These are phyloP conservation scores for Drosophila cracens DNA, from an alignment of 2,888 invertebrate species.

Conservation along the genomic window DNA sequence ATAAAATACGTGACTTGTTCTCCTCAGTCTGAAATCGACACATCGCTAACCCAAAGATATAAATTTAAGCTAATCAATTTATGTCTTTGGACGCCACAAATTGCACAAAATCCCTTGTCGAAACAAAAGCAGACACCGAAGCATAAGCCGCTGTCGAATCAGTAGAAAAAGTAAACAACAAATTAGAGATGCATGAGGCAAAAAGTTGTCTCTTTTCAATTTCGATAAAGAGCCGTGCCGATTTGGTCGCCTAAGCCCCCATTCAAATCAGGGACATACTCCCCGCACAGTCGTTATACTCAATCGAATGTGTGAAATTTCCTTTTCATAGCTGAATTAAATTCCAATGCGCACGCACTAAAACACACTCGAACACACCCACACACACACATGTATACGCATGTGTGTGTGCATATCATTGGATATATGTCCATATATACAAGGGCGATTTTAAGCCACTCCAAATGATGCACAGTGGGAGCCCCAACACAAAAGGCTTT, in stretches of 20 bases:
- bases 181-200: slow-evolving; percentile 33
- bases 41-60: slow-evolving; percentile 47
- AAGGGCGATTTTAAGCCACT: slow-evolving; percentile 22
- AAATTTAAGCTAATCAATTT: slow-evolving; percentile 73
- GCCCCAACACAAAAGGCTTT: neutral
- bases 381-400: slow-evolving; percentile 4
- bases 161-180: slow-evolving; percentile 30
- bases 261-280: slow-evolving; percentile 45
- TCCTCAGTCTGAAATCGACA: slow-evolving; percentile 2
- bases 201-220: slow-evolving; percentile 58
- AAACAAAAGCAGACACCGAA: neutral
- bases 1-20: slow-evolving; percentile 51
- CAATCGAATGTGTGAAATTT: slow-evolving; percentile 68
- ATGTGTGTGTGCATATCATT: slow-evolving; percentile 7
- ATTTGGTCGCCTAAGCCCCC: slow-evolving; percentile 42
- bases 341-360: slow-evolving; percentile 55
- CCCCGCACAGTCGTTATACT: slow-evolving; percentile 39
- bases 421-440: slow-evolving; percentile 19
- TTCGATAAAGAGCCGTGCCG: slow-evolving; percentile 56
- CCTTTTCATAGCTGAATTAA: slow-evolving; percentile 70
- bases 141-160: neutral
- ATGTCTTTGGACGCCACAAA: slow-evolving; percentile 58
- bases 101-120: slow-evolving; percentile 41
- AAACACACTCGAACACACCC: neutral
- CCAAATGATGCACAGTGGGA: slow-evolving; percentile 40